Percentiles rank a stretch among this genome's conserved stretches.
These are phyloP conservation scores for Ctena decussata DNA, from an alignment of 2,888 invertebrate species.

Conservation along the genomic window DNA sequence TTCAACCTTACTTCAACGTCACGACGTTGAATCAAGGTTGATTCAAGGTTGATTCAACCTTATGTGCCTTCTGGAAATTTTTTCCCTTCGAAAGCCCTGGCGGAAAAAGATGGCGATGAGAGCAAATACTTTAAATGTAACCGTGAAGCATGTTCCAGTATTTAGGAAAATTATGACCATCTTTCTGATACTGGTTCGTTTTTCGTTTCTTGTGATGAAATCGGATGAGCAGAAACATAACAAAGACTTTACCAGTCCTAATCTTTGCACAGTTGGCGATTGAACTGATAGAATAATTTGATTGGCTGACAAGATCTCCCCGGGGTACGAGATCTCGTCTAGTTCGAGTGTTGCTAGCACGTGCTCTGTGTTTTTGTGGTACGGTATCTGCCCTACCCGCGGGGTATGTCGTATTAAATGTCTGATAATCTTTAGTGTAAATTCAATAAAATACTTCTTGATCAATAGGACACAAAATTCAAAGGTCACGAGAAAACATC, in stretches of 20 bases:
- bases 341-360: slow-evolving; percentile 37
- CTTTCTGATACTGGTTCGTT: neutral
- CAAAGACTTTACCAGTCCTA: neutral
- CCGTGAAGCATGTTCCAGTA: too few species aligned
- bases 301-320: slow-evolving; percentile 22
- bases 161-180: too few species aligned
- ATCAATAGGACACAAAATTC: neutral
- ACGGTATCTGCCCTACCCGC: neutral
- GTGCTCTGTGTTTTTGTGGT: slow-evolving; percentile 34
- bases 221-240: slow-evolving; percentile 7
- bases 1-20: too few species aligned
- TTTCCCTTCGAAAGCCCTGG: too few species aligned
- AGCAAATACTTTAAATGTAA: too few species aligned
- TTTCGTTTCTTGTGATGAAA: neutral
- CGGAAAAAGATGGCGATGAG: too few species aligned
- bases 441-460: neutral
- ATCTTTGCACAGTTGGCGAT: neutral
- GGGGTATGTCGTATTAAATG: neutral
- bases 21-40: too few species aligned
- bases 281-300: neutral
- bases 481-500: too few species aligned
- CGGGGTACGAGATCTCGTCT: slow-evolving; percentile 45
- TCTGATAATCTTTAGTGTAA: neutral
- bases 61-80: too few species aligned
- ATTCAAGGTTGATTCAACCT: too few species aligned